Conservation (phyloP, 1,140 invertebrate species). For the Elymnias hypermnestra region DNA sequence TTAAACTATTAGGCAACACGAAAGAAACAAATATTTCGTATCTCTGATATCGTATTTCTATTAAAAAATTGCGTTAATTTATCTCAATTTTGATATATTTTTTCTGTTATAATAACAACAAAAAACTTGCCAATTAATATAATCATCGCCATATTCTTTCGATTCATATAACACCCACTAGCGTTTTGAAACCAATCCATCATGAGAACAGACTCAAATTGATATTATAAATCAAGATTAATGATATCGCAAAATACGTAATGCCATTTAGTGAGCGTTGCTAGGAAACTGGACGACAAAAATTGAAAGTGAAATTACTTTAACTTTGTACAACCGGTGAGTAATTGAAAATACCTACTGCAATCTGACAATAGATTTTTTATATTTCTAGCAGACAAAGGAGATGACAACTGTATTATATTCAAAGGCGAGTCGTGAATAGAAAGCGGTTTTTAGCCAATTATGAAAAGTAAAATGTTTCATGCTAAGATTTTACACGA, state of each 20-base stretch:
- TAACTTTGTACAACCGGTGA: background rate
- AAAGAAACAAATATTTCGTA: too few species aligned
- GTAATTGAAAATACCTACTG: background rate
- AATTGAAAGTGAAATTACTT: slow-evolving; percentile 10
- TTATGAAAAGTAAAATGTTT: too few species aligned
- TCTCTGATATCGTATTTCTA: too few species aligned
- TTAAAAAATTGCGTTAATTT: background rate
- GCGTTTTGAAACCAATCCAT: slow-evolving; percentile 22
- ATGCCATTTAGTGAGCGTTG: slow-evolving; percentile 4
- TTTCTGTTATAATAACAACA: background rate
- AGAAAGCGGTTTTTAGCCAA: background rate
- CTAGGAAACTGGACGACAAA: background rate
- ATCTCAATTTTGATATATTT: background rate
- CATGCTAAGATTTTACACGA: too few species aligned
- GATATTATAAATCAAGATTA: slow-evolving; percentile 38
- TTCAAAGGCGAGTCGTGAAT: background rate
- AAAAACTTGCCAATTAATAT: slow-evolving; percentile 6
- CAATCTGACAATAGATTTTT: too few species aligned
- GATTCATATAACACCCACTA: slow-evolving; percentile 27
- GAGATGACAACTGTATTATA: too few species aligned
- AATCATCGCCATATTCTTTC: slow-evolving; percentile 16
- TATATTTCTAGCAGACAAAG: too few species aligned
- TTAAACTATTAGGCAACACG: too few species aligned
- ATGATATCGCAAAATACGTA: slow-evolving; percentile 10
- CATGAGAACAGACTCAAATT: slow-evolving; percentile 29